A percentile compares a stretch with the other conserved stretches of the same genome.
These are phyloP conservation scores for Ceramica pisi DNA, from an alignment of 2,888 invertebrate species.

Conservation along the genomic window DNA sequence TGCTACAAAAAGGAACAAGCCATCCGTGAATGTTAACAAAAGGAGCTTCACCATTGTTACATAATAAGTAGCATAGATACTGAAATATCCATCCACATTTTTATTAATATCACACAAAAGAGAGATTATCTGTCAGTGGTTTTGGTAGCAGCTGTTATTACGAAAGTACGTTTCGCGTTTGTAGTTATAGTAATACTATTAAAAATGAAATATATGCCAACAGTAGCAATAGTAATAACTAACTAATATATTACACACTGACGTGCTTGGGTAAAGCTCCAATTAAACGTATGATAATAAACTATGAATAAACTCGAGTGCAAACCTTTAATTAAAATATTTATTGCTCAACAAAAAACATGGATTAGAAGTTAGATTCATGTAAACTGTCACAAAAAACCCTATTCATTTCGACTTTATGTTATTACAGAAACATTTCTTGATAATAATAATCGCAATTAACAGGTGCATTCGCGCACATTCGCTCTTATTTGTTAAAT, in stretches of 20 bases:
- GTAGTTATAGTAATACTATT: slow-evolving; percentile 46
- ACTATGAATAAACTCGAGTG: slow-evolving; percentile 12
- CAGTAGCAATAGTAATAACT: slow-evolving; percentile 32
- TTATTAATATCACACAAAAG: slow-evolving; percentile 90
- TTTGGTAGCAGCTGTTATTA: slow-evolving; percentile 85
- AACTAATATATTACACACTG: slow-evolving; percentile 28
- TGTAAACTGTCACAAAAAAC: slow-evolving; percentile 22
- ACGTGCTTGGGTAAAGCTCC: slow-evolving; percentile 38
- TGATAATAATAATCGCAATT: slow-evolving; percentile 38
- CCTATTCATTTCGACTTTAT: slow-evolving; percentile 15
- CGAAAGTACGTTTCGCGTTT: slow-evolving; percentile 50
- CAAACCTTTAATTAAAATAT: slow-evolving; percentile 50
- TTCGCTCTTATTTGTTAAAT: slow-evolving; percentile 57
- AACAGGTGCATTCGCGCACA: slow-evolving; percentile 48
- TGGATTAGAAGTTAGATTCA: slow-evolving; percentile 11
- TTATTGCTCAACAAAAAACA: slow-evolving; percentile 34
- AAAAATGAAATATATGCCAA: slow-evolving; percentile 28
- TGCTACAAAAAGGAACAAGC: slow-evolving; percentile 80
- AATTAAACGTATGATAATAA: slow-evolving; percentile 46
- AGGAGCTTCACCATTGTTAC: slow-evolving; percentile 83
- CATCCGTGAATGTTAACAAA: slow-evolving; percentile 87
- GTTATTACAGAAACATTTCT: slow-evolving; percentile 26
- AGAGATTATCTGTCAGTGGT: slow-evolving; percentile 88
- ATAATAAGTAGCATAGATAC: slow-evolving; percentile 84
- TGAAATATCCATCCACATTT: slow-evolving; percentile 88